A percentile compares a stretch with the other conserved stretches of the same genome.
Evolutionary conservation across 92 coral and sea anemone species (phyloP).

Genomic region (Heliopora coerulea): DNA sequence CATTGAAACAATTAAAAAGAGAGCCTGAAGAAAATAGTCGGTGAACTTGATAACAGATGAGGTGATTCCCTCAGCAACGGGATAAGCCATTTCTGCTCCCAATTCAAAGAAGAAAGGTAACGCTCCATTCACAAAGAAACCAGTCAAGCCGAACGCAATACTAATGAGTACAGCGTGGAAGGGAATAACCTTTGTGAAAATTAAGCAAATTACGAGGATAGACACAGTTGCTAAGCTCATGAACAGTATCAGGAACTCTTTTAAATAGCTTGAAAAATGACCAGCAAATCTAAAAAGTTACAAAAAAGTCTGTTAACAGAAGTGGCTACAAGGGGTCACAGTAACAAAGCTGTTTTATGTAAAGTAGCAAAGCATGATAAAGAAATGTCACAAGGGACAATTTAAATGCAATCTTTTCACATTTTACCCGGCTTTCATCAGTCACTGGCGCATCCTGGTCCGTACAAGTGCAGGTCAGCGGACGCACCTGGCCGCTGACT

Average conservation of each 20-base stretch:
- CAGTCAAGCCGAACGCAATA: slow-evolving; percentile 27
- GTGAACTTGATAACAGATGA: slow-evolving; percentile 82
- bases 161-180: slow-evolving; percentile 15
- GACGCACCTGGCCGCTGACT: too few relatives aligned
- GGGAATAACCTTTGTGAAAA: slow-evolving; percentile 24
- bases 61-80: slow-evolving; percentile 96
- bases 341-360: too few relatives aligned
- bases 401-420: too few relatives aligned
- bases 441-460: too few relatives aligned
- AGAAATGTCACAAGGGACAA: too few relatives aligned
- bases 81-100: slow-evolving; percentile 92
- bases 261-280: slow-evolving; percentile 31
- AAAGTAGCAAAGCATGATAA: too few relatives aligned
- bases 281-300: slow-evolving; percentile 33
- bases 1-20: slow-evolving; percentile 89
- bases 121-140: slow-evolving; percentile 71
- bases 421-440: too few relatives aligned
- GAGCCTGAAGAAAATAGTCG: slow-evolving; percentile 74
- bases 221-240: slow-evolving; percentile 33
- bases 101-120: slow-evolving; percentile 80
- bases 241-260: slow-evolving; percentile 21
- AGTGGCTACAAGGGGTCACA: background rate
- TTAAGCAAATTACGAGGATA: slow-evolving; percentile 27
- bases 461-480: too few relatives aligned
- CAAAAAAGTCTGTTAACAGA: background rate